A percentile compares a stretch with the other conserved stretches of the same genome.
Evolutionary conservation across 2,888 invertebrate species (phyloP).

Genomic region (Steinernema hermaphroditum): DNA sequence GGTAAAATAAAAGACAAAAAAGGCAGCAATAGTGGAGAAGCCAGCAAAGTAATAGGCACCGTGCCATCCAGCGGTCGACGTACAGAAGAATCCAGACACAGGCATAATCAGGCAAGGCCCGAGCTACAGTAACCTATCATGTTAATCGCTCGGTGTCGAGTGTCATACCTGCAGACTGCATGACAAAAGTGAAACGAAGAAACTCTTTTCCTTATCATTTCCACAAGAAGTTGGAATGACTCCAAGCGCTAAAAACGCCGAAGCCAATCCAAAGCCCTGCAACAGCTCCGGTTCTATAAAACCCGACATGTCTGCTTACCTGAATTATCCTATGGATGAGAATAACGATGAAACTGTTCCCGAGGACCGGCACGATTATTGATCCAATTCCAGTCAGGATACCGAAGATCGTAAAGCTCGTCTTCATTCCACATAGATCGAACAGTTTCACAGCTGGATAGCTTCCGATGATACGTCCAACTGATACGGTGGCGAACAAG

Average conservation of each 20-base stretch:
- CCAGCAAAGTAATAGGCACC: not conserved
- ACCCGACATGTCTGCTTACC: not conserved
- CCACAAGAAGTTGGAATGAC: slow-evolving; percentile 13
- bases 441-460: slow-evolving; percentile 15
- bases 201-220: slow-evolving; percentile 10
- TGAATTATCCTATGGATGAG: not conserved
- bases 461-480: slow-evolving; percentile 1
- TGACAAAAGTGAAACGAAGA: slow-evolving; percentile 10
- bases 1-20: not conserved
- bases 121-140: not conserved
- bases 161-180: slow-evolving; percentile 11
- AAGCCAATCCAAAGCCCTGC: not conserved
- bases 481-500: not conserved
- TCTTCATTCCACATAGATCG: not conserved
- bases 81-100: slow-evolving; percentile 12
- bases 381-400: not conserved
- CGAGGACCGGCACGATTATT: not conserved
- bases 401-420: slow-evolving; percentile 4
- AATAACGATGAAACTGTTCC: not conserved
- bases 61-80: not conserved
- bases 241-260: not conserved
- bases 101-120: slow-evolving; percentile 6
- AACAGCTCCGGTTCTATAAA: not conserved
- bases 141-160: not conserved
- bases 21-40: not conserved